Evolutionary conservation across 2,113 vertebrate species (phyloP), one percentile per base, ranked within the genome.

Genomic region (Mus spicilegus): DNA sequence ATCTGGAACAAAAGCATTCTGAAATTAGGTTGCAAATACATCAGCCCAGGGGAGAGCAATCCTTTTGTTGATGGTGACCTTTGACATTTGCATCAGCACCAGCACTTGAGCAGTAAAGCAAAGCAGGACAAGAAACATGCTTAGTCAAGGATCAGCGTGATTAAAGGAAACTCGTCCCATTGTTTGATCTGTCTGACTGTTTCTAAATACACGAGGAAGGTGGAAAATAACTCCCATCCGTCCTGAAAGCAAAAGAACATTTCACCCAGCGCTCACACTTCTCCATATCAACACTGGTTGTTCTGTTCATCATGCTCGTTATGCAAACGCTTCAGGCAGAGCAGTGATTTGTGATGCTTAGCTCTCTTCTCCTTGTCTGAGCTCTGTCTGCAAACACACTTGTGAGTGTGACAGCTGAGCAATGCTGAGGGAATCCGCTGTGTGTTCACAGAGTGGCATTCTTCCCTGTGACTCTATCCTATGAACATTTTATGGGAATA

Each of bases 11-110:
- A 56, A 80, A 87, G 95, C 24, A 36, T 76, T 97, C 93, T 94
- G 67, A 97, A 96, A 96, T 94, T 96, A 90, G 85, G 33, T 86
- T 94, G 54, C 70, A 87, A 88, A 86, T 87, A 42, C 86, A 81
- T 58, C 76, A 10, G 3, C 36, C 51, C 81, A 95, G 0, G 33
- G 5, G 63, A 85, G n/a, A 95, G 80, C 93, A 94, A 93, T 87
- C n/a, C 70, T 9, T 22, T 33, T 39, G 70, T 87, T 54, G 75
- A 84, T 63, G 91, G 92, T 89, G 91, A 89, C 51, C 89, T 90
- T 84, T 76, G 85, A 26, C 54, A 51, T 33, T 86, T 95, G 16
- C 17, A 92, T 87, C 85, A 76, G 54, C 54, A 96, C 30, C 85
- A 76, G 61, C 67, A 87, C 42, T 85, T 51, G 70, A 85, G 75